phyloP scores from a whole-genome alignment of 2,888 invertebrate species.

The Abrostola triplasia region DNA sequence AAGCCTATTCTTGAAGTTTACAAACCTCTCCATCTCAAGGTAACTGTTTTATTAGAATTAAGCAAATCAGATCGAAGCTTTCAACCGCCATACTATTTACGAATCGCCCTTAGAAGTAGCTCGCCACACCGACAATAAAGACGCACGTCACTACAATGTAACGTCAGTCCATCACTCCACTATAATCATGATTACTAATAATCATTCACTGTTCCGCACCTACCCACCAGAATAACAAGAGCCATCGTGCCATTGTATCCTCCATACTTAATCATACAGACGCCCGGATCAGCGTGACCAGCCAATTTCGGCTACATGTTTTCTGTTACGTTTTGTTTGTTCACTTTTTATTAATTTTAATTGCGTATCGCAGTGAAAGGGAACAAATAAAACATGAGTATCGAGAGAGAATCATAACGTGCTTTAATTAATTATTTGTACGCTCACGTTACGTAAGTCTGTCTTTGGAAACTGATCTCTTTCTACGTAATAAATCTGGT shows the following conservation, averaged over 20 bases:
- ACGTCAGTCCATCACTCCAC: slow-evolving; percentile 58
- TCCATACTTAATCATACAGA: slow-evolving; percentile 2
- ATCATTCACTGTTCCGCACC: slow-evolving; percentile 73
- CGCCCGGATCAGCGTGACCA: slow-evolving; percentile 24
- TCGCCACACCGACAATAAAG: slow-evolving; percentile 57
- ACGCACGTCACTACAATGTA: slow-evolving; percentile 52
- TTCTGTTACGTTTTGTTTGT: slow-evolving; percentile 56
- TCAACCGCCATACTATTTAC: not conserved
- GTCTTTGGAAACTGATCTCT: slow-evolving; percentile 28
- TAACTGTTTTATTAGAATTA: no score
- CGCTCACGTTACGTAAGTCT: slow-evolving; percentile 46
- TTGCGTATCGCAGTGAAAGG: slow-evolving; percentile 71
- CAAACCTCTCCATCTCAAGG: no score
- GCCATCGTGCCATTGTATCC: slow-evolving; percentile 31
- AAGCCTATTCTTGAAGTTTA: no score
- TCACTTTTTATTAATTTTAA: slow-evolving; percentile 68
- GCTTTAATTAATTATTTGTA: slow-evolving; percentile 63
- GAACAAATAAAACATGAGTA: slow-evolving; percentile 63
- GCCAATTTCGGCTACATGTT: slow-evolving; percentile 40
- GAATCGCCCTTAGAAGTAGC: slow-evolving; percentile 8
- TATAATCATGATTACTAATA: slow-evolving; percentile 67
- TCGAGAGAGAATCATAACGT: slow-evolving; percentile 54
- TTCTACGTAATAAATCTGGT: slow-evolving; percentile 18
- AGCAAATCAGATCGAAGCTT: no score
- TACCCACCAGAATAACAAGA: slow-evolving; percentile 59